phyloP scores from a whole-genome alignment of 2,113 vertebrate genomes.

The Struthio camelus region DNA sequence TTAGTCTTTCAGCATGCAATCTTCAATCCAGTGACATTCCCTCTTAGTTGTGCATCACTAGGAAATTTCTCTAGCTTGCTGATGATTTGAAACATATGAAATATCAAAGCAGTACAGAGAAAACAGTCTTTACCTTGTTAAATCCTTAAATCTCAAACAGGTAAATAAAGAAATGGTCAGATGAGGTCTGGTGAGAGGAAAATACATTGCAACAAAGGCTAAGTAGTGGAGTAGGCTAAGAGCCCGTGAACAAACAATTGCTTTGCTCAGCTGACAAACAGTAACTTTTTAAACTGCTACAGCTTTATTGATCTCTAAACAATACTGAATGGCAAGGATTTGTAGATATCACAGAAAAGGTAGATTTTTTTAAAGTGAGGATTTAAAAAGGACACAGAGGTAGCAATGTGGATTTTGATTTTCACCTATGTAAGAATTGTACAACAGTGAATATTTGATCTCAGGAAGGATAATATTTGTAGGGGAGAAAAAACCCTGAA shows the following conservation, averaged over 20 bases:
- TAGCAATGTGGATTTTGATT: not conserved
- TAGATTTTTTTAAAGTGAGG: not conserved
- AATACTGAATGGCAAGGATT: not conserved
- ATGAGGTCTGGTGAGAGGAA: not conserved
- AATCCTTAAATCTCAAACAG: not conserved
- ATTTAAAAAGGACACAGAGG: not conserved
- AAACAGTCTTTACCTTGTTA: not conserved
- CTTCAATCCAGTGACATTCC: not conserved
- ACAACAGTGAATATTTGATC: not conserved
- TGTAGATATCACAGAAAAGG: not conserved
- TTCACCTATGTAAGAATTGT: not conserved
- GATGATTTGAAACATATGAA: not conserved
- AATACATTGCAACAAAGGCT: not conserved
- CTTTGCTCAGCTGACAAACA: not conserved
- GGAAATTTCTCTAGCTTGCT: not conserved
- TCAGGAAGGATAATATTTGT: not conserved
- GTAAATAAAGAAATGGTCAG: conserved; percentile 6
- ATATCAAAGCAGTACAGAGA: not conserved
- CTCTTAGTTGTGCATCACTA: not conserved
- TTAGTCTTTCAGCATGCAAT: not conserved
- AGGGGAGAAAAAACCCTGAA: not conserved
- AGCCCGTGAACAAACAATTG: not conserved
- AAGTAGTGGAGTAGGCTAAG: not conserved
- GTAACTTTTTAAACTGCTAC: not conserved
- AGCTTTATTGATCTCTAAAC: not conserved